Evolutionary conservation across 2,113 vertebrate genomes (phyloP), one percentile per base, ranked within the genome.

Genomic region (Australoheros scitulus): DNA sequence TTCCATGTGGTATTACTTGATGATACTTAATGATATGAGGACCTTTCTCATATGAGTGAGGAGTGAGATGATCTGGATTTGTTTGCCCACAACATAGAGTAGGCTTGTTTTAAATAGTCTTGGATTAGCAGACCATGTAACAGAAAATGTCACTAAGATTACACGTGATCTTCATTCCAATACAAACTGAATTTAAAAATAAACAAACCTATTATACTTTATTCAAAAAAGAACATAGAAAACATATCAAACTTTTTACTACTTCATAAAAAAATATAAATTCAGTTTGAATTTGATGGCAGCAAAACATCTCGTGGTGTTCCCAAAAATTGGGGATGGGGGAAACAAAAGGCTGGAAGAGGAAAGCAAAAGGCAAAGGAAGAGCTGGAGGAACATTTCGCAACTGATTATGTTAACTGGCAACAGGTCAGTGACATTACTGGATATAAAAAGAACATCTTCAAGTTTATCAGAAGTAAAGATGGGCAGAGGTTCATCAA

Each of bases 191-290:
- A 68, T 0, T 0, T 68, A 26, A 68, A 47, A 68, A 17, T 14
- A 22, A 68, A 18, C 26, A 47, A 26, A 22, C 63, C 63, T 22
- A 26, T 26, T 22, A 26, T 26, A 26, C 47, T 68, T 47, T 18
- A 47, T 38, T 68, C 22, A 68, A 26, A 68, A 18, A 0, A 68
- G 63, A 68, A 26, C 38, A 68, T 68, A 47, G 38, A 26, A 18
- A 68, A 47, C 22, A 26, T 68, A 0, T 47, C 3, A 68, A 41
- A 68, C 41, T 5, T 26, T 68, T 47, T 26, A 38, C 38, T 47
- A 26, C 43, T 68, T 68, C 0, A 1, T 11, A 1, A 0, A 32
- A 22, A 63, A n/a, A 38, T 3, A 22, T 0, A 2, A 18, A 14
- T 26, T 29, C 15, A 50, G 18, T 29, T 50, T 0, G 24, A 70